phyloP scores from a whole-genome alignment of 2,888 invertebrate genomes.

The Caradrina clavipalpis region DNA sequence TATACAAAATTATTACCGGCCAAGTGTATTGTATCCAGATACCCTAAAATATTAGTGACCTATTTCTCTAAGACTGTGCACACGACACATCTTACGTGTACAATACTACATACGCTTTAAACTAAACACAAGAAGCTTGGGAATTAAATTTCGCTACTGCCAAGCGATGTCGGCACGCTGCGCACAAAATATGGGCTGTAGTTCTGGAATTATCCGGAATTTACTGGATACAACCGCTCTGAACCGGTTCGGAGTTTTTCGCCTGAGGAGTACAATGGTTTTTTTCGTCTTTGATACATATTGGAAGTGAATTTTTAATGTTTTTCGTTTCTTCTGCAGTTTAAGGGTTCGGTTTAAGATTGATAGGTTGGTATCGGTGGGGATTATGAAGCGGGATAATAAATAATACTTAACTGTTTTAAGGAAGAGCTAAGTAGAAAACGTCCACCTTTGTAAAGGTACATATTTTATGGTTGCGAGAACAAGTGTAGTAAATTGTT shows the following conservation, averaged over 20 bases:
- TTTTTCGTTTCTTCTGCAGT: background rate
- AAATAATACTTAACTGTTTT: slow-evolving; percentile 4
- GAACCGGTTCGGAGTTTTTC: slow-evolving; percentile 53
- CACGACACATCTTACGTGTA: slow-evolving; percentile 32
- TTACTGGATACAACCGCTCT: slow-evolving; percentile 70
- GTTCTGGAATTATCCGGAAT: slow-evolving; percentile 66
- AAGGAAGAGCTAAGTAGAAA: too few species aligned
- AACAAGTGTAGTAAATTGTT: too few species aligned
- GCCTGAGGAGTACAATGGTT: slow-evolving; percentile 26
- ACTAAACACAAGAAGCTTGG: slow-evolving; percentile 71
- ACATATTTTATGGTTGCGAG: too few species aligned
- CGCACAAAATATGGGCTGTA: slow-evolving; percentile 75
- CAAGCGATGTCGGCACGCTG: slow-evolving; percentile 72
- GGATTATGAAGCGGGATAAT: background rate
- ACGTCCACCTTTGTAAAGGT: too few species aligned
- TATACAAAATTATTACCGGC: slow-evolving; percentile 11
- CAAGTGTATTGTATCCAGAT: slow-evolving; percentile 15
- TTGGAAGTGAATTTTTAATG: slow-evolving; percentile 38
- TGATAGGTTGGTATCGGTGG: slow-evolving; percentile 1
- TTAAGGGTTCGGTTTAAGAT: slow-evolving; percentile 3
- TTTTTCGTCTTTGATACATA: slow-evolving; percentile 44
- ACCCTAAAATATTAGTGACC: slow-evolving; percentile 30
- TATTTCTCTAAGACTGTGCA: slow-evolving; percentile 30
- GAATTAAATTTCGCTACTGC: slow-evolving; percentile 80
- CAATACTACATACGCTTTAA: slow-evolving; percentile 53